A percentile compares a stretch with the other conserved stretches of the same genome.
Evolutionary conservation across 2,888 invertebrate genomes (phyloP).

Genomic region (Acanthopleura granulata): DNA sequence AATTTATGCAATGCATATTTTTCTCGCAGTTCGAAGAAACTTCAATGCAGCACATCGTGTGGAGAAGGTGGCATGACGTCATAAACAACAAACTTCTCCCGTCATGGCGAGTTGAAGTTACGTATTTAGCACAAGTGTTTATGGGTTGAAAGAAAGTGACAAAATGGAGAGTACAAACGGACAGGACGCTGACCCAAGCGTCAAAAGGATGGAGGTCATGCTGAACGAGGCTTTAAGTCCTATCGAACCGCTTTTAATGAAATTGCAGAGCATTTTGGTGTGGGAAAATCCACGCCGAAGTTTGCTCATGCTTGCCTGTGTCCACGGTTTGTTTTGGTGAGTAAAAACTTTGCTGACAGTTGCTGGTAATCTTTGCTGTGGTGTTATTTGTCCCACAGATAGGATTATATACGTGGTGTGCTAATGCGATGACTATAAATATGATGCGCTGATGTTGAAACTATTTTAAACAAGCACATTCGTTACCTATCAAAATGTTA

Average conservation of each 20-base stretch:
- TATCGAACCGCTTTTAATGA: conserved; percentile 65
- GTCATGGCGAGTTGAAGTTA: background rate
- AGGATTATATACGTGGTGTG: too few species aligned
- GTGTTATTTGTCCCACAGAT: too few species aligned
- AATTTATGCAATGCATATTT: too few species aligned
- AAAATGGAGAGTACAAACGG: conserved; percentile 29
- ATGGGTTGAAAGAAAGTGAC: background rate
- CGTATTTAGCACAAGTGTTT: too few species aligned
- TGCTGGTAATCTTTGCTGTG: background rate
- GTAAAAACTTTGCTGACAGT: conserved; percentile 30
- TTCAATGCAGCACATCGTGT: background rate
- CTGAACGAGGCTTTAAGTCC: conserved; percentile 54
- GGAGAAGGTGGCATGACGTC: background rate
- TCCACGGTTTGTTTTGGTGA: conserved; percentile 69
- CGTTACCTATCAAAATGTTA: too few species aligned
- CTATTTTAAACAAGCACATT: too few species aligned
- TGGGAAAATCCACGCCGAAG: conserved; percentile 68
- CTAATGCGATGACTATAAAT: too few species aligned
- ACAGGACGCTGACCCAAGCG: conserved; percentile 23
- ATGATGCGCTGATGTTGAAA: too few species aligned
- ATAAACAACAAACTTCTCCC: background rate
- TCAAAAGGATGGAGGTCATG: conserved; percentile 40
- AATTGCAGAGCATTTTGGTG: conserved; percentile 66
- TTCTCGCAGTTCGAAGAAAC: too few species aligned
- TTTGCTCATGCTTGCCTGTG: conserved; percentile 58